Evolutionary conservation across 2,797 vertebrate species (phyloP).

Genomic region (Chelidonichthys spinosus): DNA sequence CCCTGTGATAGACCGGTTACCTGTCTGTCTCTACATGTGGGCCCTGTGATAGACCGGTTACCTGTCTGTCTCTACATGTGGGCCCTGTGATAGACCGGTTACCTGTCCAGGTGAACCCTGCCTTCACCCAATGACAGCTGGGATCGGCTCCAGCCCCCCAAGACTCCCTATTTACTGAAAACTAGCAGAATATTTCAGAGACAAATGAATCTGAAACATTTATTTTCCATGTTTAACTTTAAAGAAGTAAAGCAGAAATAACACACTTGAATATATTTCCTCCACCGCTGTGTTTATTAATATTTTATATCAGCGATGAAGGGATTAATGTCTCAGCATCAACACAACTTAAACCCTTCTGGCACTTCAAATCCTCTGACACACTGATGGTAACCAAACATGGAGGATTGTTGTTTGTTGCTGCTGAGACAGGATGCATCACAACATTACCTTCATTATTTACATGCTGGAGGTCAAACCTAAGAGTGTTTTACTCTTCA

Average conservation of each 20-base stretch:
- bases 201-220: background rate
- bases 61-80: no score
- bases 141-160: no score
- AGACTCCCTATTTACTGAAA: no score
- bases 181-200: background rate
- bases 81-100: no score
- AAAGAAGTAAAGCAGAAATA: background rate
- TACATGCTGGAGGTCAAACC: background rate
- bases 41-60: no score
- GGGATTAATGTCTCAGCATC: conserved; percentile 43
- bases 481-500: no score
- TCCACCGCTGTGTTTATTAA: conserved; percentile 11
- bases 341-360: conserved; percentile 39
- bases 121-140: no score
- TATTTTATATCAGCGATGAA: conserved; percentile 42
- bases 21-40: no score
- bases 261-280: background rate
- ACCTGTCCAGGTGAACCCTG: no score
- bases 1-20: no score
- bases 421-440: no score
- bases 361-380: conserved; percentile 7
- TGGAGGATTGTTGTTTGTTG: background rate
- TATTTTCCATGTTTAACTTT: conserved; percentile 9
- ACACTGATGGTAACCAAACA: conserved; percentile 19
- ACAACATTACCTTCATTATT: background rate